Evolutionary conservation across 2,113 vertebrate genomes (phyloP).

Genomic region (Nibea albiflora): DNA sequence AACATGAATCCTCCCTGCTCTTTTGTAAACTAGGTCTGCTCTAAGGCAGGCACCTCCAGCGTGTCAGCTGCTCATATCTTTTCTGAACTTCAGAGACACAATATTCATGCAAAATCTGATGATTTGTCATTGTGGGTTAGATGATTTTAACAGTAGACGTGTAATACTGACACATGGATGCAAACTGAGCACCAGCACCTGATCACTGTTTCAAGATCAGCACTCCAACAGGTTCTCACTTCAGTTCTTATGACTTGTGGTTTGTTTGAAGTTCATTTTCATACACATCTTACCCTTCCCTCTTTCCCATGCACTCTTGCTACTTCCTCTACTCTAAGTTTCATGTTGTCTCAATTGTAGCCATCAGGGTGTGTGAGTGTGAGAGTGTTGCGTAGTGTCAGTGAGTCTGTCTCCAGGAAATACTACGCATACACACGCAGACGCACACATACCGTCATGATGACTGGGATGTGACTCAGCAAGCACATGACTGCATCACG

Average conservation of each 20-base stretch:
- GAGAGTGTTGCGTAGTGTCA: neutral
- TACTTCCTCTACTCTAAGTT: neutral
- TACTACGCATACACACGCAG: neutral
- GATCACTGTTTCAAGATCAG: too few relatives aligned
- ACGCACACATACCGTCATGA: neutral
- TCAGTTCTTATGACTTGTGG: neutral
- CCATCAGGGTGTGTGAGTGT: neutral
- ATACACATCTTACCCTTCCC: neutral
- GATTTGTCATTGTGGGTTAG: too few relatives aligned
- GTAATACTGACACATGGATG: neutral
- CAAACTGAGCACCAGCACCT: too few relatives aligned
- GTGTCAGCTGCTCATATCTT: neutral
- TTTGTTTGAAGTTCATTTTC: neutral
- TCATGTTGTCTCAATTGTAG: neutral
- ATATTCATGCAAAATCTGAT: neutral
- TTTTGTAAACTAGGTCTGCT: neutral
- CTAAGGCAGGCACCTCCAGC: neutral
- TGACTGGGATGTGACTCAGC: constrained; percentile 63
- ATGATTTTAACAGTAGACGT: neutral
- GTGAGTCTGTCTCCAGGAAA: neutral
- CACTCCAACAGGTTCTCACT: neutral
- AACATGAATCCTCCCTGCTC: neutral
- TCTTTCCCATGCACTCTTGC: neutral
- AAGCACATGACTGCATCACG: constrained; percentile 66
- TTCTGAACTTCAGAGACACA: neutral